phyloP scores from a whole-genome alignment of 2,113 vertebrate species.

The Ageneiosus marmoratus region DNA sequence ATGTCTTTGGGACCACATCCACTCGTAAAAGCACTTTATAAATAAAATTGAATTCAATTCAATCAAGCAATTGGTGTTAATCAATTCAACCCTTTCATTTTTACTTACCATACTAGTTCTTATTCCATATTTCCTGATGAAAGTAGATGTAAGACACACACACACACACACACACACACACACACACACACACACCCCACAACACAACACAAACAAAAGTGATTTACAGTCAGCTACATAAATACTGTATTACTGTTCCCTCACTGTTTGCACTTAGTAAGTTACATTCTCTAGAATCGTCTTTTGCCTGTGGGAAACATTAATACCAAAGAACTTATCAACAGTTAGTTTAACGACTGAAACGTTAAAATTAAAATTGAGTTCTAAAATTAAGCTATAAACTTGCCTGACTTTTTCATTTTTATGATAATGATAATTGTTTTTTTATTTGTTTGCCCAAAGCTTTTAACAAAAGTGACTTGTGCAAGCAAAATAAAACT shows the following conservation, averaged over 20 bases:
- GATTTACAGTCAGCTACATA: not conserved
- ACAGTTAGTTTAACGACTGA: not conserved
- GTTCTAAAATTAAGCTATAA: not conserved
- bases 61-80: not conserved
- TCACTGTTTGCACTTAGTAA: not conserved
- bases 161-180: not conserved
- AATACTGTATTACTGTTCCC: not conserved
- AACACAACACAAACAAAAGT: not conserved
- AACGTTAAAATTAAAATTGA: not conserved
- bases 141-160: not conserved
- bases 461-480: not conserved
- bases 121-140: not conserved
- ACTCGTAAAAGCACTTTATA: no score
- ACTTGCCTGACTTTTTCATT: not conserved
- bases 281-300: not conserved
- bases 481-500: not conserved
- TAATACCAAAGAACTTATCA: not conserved
- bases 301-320: not conserved
- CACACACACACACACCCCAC: not conserved
- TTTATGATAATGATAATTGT: not conserved
- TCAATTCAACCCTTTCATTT: not conserved
- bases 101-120: not conserved
- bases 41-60: no score
- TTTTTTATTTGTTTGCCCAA: not conserved
- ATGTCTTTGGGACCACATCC: no score